A percentile compares a stretch with the other conserved stretches of the same genome.
phyloP scores from a whole-genome alignment of 2,797 vertebrate species.

The Picus viridis region DNA sequence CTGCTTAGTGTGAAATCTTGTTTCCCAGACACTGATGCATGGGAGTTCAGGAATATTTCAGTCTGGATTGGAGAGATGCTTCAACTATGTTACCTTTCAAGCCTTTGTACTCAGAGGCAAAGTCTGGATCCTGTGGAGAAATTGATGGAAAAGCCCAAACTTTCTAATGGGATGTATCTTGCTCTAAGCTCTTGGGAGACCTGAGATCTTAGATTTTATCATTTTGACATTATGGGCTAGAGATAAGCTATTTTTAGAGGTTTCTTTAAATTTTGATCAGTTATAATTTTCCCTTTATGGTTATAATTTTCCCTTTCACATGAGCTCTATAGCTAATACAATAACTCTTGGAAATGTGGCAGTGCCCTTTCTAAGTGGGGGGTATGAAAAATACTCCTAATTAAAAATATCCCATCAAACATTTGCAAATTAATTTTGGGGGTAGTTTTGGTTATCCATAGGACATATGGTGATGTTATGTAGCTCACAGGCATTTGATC shows the following conservation, averaged over 20 bases:
- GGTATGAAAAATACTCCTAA: not conserved
- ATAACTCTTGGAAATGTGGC: conserved; percentile 18
- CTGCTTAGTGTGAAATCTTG: not conserved
- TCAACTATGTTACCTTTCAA: not conserved
- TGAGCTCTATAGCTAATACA: conserved; percentile 9
- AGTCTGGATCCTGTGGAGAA: not conserved
- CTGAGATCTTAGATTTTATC: conserved; percentile 49
- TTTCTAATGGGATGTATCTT: conserved; percentile 18
- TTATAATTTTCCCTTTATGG: conserved; percentile 48
- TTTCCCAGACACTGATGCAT: not conserved
- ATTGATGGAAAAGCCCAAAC: conserved; percentile 16
- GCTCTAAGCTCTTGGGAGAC: conserved; percentile 20
- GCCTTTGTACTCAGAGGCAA: not conserved
- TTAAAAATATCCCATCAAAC: not conserved
- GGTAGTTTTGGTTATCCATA: not conserved
- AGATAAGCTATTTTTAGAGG: conserved; percentile 63
- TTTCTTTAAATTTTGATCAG: conserved; percentile 72
- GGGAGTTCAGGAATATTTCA: not conserved
- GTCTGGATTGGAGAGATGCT: not conserved
- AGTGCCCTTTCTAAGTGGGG: not conserved
- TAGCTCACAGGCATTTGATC: not conserved
- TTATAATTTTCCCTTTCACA: conserved; percentile 6
- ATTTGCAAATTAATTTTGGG: not conserved
- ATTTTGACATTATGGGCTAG: conserved; percentile 56
- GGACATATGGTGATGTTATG: not conserved